phyloP scores from a whole-genome alignment of 2,888 invertebrate species.

The Sceliomorpha sp. region DNA sequence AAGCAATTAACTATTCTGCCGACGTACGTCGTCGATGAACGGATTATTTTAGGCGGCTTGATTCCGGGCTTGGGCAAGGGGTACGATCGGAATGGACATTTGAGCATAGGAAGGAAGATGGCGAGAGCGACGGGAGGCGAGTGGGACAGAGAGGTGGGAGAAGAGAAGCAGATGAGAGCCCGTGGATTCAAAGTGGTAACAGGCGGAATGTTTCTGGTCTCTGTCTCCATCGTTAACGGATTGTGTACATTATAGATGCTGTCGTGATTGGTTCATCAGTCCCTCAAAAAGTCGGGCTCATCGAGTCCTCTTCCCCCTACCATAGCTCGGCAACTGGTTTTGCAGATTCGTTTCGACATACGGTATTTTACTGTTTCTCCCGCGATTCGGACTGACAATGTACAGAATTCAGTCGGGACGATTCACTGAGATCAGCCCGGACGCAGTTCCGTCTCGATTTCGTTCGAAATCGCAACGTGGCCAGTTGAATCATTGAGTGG shows the following conservation, averaged over 20 bases:
- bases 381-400: constrained; percentile 61
- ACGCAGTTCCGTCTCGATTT: constrained; percentile 38
- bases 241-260: constrained; percentile 74
- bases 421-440: constrained; percentile 59
- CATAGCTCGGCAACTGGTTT: constrained; percentile 52
- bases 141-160: no score
- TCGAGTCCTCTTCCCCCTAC: constrained; percentile 37
- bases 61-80: constrained; percentile 22
- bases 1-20: constrained; percentile 75
- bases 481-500: constrained; percentile 44
- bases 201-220: constrained; percentile 66
- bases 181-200: constrained; percentile 40
- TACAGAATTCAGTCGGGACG: constrained; percentile 62
- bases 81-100: constrained; percentile 15
- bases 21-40: constrained; percentile 61
- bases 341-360: constrained; percentile 63
- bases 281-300: constrained; percentile 68
- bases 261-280: constrained; percentile 74
- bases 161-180: constrained; percentile 12
- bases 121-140: constrained; percentile 18
- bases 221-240: constrained; percentile 59
- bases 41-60: constrained; percentile 27
- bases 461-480: constrained; percentile 32
- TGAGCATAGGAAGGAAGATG: constrained; percentile 2
- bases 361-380: constrained; percentile 36